Evolutionary conservation across 2,113 vertebrate species (phyloP).

Genomic region (Murina feae): DNA sequence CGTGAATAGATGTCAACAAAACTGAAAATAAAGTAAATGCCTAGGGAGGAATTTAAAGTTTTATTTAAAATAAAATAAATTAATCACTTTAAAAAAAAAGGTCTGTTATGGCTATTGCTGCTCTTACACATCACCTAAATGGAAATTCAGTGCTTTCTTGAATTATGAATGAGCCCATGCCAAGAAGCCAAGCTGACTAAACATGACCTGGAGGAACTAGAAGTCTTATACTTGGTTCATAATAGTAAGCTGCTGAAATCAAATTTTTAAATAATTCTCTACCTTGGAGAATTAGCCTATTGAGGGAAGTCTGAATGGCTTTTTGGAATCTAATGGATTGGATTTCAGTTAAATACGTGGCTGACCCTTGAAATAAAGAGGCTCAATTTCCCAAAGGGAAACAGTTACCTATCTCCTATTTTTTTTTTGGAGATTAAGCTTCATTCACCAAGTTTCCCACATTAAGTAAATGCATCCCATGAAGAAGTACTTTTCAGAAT

Average conservation of each 20-base stretch:
- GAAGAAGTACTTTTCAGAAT: background rate
- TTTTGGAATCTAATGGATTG: background rate
- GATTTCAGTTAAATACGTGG: background rate
- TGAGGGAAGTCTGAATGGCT: background rate
- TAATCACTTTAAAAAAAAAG: background rate
- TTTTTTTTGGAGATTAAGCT: background rate
- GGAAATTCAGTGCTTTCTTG: background rate
- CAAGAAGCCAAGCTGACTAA: no score
- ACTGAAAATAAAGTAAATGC: background rate
- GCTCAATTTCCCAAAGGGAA: background rate
- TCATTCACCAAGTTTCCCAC: background rate
- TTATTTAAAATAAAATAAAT: constrained; percentile 36
- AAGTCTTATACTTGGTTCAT: background rate
- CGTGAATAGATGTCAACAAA: background rate
- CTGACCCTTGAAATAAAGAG: background rate
- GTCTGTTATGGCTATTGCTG: background rate
- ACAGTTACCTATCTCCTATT: background rate
- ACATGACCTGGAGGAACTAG: background rate
- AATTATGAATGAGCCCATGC: background rate
- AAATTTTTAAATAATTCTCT: background rate
- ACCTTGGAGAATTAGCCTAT: background rate
- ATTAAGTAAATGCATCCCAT: background rate
- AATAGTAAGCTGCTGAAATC: background rate
- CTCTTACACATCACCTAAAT: background rate
- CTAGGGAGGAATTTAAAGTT: background rate